phyloP scores from a whole-genome alignment of 2,113 vertebrate species.

The Rhea americana region DNA sequence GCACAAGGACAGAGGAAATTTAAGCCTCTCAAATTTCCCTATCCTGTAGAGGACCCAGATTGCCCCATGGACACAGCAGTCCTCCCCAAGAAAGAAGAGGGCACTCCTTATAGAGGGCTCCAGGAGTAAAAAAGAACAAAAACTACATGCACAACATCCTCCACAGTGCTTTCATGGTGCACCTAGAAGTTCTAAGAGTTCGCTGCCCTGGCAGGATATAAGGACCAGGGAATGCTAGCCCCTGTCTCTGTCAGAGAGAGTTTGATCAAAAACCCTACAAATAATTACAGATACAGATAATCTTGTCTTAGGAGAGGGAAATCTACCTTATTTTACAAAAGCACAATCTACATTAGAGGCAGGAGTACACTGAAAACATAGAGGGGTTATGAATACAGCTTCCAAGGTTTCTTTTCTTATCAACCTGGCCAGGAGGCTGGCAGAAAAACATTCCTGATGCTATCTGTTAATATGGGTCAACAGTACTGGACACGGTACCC shows the following conservation, averaged over 20 bases:
- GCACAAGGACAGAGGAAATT: background rate
- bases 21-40: background rate
- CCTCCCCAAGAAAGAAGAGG: background rate
- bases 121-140: background rate
- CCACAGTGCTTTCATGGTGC: background rate
- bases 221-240: background rate
- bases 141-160: background rate
- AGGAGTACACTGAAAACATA: background rate
- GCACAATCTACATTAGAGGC: background rate
- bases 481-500: no score
- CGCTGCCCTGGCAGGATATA: background rate
- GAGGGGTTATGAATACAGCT: background rate
- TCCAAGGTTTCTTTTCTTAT: background rate
- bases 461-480: background rate
- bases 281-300: background rate
- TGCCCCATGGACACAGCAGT: background rate
- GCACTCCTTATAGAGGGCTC: background rate
- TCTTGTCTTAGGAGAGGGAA: background rate
- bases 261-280: background rate
- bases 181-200: background rate
- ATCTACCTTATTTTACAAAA: background rate
- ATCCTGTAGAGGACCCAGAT: background rate
- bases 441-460: background rate
- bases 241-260: background rate
- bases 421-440: background rate